Conservation (phyloP, 2,113 vertebrate species). For the Oreotrochilus melanogaster region DNA sequence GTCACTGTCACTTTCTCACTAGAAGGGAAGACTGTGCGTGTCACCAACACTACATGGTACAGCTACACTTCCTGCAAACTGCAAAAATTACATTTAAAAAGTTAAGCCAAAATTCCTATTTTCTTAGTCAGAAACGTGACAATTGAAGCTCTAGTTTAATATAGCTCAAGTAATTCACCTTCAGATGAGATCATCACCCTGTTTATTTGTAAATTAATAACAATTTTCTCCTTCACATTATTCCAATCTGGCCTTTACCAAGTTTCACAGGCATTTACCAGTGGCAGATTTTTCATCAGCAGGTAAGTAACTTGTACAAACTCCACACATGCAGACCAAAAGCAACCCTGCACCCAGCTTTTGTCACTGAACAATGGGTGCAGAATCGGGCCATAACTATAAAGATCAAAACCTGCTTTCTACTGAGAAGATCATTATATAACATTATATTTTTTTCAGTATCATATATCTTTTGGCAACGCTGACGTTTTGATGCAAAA, state of each 20-base stretch:
- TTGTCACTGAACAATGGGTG: not conserved
- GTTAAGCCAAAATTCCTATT: not conserved
- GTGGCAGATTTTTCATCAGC: not conserved
- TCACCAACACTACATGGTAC: not conserved
- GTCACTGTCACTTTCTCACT: slow-evolving; percentile 31
- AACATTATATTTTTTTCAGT: not conserved
- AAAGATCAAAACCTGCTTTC: not conserved
- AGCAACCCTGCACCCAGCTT: not conserved
- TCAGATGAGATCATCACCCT: not conserved
- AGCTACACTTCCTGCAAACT: slow-evolving; percentile 18
- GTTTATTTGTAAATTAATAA: not conserved
- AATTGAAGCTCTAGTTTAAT: not conserved
- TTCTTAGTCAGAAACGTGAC: not conserved
- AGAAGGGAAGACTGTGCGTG: slow-evolving; percentile 36
- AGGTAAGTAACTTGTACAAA: not conserved
- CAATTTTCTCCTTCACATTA: not conserved
- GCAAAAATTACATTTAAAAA: slow-evolving; percentile 18
- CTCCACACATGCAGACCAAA: not conserved
- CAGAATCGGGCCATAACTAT: not conserved
- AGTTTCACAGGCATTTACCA: not conserved
- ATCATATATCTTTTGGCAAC: not conserved
- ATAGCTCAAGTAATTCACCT: not conserved
- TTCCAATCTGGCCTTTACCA: not conserved
- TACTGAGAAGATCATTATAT: not conserved
- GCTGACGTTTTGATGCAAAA: not conserved